Conservation (phyloP, 35 echinoderm and acorn worm species). For the Nesometra sesokonis region DNA sequence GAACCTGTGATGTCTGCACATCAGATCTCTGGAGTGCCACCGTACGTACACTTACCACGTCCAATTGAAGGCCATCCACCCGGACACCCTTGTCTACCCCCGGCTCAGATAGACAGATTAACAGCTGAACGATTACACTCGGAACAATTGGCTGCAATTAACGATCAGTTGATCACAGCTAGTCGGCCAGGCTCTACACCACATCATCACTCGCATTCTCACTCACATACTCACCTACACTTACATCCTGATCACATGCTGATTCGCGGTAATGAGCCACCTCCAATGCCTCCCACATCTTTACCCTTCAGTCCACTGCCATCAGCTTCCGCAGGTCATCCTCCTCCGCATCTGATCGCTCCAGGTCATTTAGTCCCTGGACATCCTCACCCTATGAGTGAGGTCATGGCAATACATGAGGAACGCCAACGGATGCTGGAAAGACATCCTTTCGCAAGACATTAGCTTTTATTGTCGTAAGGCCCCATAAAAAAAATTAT, state of each 20-base stretch:
- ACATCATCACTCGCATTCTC: constrained; percentile 90
- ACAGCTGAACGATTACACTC: constrained; percentile 64
- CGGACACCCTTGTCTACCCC: constrained; percentile 4
- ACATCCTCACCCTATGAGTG: background rate
- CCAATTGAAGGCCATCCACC: constrained; percentile 25
- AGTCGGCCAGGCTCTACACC: constrained; percentile 28
- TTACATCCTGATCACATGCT: constrained; percentile 92
- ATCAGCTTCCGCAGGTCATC: background rate
- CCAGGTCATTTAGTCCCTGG: background rate
- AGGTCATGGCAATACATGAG: background rate
- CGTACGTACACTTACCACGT: background rate
- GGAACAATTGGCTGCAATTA: constrained; percentile 67
- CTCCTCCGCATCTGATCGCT: background rate
- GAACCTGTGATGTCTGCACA: constrained; percentile 14
- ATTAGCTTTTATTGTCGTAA: background rate
- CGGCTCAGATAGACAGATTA: constrained; percentile 44
- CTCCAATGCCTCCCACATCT: background rate
- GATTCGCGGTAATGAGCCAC: background rate
- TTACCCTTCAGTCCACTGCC: background rate
- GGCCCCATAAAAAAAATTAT: too few species aligned
- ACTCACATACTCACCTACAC: constrained; percentile 97
- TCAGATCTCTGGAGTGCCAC: constrained; percentile 11
- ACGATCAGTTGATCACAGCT: constrained; percentile 23
- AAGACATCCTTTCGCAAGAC: background rate
- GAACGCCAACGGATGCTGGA: background rate